Base-by-base conservation (phyloP, 2,113 vertebrate species). In the Lophotis ruficrista region DNA sequence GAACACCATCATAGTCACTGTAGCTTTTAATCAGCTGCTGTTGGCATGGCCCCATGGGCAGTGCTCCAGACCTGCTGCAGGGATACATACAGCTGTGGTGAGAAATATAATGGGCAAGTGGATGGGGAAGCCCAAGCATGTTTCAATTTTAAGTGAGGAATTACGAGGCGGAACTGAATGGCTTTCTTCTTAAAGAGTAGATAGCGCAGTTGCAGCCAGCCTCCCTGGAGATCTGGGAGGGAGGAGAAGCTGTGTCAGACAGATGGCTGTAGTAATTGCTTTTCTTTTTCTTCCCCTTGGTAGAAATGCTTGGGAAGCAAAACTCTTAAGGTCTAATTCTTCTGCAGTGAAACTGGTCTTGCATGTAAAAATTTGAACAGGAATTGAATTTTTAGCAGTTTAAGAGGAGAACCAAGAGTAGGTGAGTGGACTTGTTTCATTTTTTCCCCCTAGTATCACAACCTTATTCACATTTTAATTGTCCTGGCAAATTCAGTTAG, bases 231-330 rank as follows among this genome's bases (percentile, higher is more conserved):
- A 79, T 53, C 61, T 50, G 48, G 45, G 24, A 82, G 71, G 87
- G 92, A 81, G 43, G 70, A 91, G 84, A 85, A 94, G 87, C 54
- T 56, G n/a, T 54, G 51, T 64, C 60, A 54, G 66, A 50, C 90
- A 94, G 80, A 90, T 91, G 90, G 92, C 90, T 71, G 0, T 33
- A 38, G 45, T 81, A 92, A 95, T 95, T 87, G 82, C 79, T 71
- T 89, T 92, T 93, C 45, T 94, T 82, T 77, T 68, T 35, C 53
- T 62, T 4, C 8, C 7, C 7, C 4, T 57, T 43, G 17, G 15
- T 69, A 72, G 71, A 72, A 90, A 83, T 57, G 16, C 56, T 79
- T 78, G 78, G 13, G n/a, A 95, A 75, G 73, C n/a, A 91, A 89
- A 93, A 53, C 15, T 56, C 7, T 23, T 21, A 38, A 69, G 66